Evolutionary conservation across 2,797 vertebrate species (phyloP).

Genomic region (Eleutherodactylus coqui): DNA sequence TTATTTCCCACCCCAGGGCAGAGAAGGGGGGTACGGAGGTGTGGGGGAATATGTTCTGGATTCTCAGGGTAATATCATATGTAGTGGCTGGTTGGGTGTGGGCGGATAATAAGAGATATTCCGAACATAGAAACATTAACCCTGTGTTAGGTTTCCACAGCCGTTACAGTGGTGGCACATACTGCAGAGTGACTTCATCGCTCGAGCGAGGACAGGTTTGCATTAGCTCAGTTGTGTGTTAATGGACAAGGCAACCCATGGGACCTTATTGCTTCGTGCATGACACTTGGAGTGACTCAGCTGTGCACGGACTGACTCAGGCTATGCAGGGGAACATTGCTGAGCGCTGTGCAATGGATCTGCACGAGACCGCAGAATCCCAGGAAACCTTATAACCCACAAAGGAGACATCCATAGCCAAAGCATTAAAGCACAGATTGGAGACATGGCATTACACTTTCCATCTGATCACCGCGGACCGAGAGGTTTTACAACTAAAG

Average conservation of each 20-base stretch:
- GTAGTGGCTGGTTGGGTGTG: neutral
- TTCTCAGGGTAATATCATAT: conserved; percentile 53
- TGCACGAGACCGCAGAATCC: conserved; percentile 17
- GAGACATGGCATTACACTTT: neutral
- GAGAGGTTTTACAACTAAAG: neutral
- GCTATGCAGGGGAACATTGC: conserved; percentile 49
- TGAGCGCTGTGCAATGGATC: conserved; percentile 51
- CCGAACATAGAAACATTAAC: neutral
- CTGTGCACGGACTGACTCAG: conserved; percentile 27
- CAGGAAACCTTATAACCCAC: conserved; percentile 17
- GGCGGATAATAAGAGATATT: conserved; percentile 32
- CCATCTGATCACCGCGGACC: neutral
- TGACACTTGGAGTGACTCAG: conserved; percentile 20
- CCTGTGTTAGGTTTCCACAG: neutral
- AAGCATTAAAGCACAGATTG: neutral
- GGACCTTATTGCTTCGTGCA: conserved; percentile 7
- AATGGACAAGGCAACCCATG: neutral
- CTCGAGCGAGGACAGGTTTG: neutral
- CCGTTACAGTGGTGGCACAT: neutral
- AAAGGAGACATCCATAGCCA: conserved; percentile 38
- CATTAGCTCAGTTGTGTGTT: neutral
- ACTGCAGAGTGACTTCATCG: neutral
- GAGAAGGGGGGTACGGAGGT: conserved; percentile 47
- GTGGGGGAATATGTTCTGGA: conserved; percentile 30
- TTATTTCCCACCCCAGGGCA: conserved; percentile 30